phyloP scores from a whole-genome alignment of 2,113 vertebrate species.

The Heptranchias perlo region DNA sequence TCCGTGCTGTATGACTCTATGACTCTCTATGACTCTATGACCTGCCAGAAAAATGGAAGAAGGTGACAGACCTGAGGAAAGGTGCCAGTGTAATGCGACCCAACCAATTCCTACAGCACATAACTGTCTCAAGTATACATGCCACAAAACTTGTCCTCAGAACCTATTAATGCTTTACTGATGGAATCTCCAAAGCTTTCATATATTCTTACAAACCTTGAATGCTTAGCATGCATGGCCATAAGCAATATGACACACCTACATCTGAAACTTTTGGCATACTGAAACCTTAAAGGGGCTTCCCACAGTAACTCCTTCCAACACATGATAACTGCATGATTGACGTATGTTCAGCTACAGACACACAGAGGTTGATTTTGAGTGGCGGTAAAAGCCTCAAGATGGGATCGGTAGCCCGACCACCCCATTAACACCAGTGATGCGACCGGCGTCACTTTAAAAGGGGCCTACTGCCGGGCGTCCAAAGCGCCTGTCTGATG shows the following conservation, averaged over 20 bases:
- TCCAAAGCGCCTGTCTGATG: neutral
- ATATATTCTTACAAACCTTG: neutral
- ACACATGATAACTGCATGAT: neutral
- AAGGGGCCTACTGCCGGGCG: neutral
- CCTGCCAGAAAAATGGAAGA: neutral
- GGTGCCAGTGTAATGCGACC: neutral
- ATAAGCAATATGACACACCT: neutral
- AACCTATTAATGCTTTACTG: neutral
- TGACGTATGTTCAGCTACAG: neutral
- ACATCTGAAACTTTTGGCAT: neutral
- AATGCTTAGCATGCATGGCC: neutral
- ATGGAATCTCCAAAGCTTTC: neutral
- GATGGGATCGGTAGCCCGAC: neutral
- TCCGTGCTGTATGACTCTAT: too few relatives aligned
- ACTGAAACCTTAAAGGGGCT: neutral
- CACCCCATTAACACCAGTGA: neutral
- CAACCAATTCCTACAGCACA: neutral
- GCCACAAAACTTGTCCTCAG: neutral
- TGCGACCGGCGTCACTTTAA: neutral
- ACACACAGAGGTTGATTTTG: neutral
- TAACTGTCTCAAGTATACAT: neutral
- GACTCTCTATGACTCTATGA: too few relatives aligned
- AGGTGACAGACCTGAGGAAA: neutral
- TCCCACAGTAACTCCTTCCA: neutral
- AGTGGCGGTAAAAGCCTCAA: neutral